Conservation (phyloP, 2,113 vertebrate genomes). For the Chiloscyllium plagiosum region DNA sequence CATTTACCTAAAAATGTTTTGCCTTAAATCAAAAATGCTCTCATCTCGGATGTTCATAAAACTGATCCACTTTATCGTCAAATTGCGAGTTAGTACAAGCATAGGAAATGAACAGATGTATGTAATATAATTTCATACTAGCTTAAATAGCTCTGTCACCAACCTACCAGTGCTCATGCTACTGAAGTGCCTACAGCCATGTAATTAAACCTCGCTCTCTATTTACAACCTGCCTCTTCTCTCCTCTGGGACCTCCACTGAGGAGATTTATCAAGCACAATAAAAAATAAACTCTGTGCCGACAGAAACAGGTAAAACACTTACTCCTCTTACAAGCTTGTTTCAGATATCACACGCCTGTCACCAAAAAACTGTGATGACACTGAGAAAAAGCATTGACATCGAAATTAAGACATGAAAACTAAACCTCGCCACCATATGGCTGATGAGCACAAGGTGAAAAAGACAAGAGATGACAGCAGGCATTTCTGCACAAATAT, state of each 20-base stretch:
- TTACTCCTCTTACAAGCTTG: conserved; percentile 6
- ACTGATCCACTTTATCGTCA: conserved; percentile 17
- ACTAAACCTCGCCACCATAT: conserved; percentile 20
- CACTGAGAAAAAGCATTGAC: not conserved
- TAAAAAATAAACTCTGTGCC: conserved; percentile 21
- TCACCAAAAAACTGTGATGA: conserved; percentile 16
- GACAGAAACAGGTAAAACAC: conserved; percentile 13
- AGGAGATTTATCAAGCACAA: conserved; percentile 34
- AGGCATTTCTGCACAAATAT: conserved; percentile 7
- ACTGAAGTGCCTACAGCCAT: conserved; percentile 32
- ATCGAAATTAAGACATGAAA: conserved; percentile 22
- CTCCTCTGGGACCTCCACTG: conserved; percentile 10
- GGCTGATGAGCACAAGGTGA: not conserved
- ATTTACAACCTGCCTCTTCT: conserved; percentile 36
- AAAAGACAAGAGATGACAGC: conserved; percentile 12
- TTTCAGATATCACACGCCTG: not conserved
- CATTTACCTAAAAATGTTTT: not conserved
- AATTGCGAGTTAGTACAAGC: conserved; percentile 22
- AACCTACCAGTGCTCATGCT: conserved; percentile 26
- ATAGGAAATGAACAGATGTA: conserved; percentile 28
- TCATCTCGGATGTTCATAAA: conserved; percentile 15
- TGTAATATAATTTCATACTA: conserved; percentile 31
- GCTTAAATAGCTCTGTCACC: not conserved
- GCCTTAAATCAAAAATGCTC: conserved; percentile 6
- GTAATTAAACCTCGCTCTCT: conserved; percentile 36